A percentile compares a stretch with the other conserved stretches of the same genome.
Conservation (phyloP, 2,888 invertebrate genomes). For the Acrobasis suavella region DNA sequence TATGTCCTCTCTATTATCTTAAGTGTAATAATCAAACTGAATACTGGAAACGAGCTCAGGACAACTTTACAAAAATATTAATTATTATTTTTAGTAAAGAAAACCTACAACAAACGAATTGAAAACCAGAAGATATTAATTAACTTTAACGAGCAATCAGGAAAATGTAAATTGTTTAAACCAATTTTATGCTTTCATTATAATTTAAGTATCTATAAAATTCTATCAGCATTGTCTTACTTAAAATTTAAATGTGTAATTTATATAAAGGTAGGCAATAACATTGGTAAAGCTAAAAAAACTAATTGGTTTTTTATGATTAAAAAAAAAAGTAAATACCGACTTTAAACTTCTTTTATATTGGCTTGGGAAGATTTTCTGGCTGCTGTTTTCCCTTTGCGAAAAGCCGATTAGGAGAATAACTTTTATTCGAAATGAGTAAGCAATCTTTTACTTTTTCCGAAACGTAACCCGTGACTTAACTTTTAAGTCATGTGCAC, state of each 20-base stretch:
- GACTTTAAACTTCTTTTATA: too few species aligned
- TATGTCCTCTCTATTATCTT: too few species aligned
- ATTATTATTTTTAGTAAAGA: background rate
- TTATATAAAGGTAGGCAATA: background rate
- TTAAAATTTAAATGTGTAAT: conserved; percentile 4
- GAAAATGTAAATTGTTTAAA: conserved; percentile 20
- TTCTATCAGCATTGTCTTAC: conserved; percentile 6
- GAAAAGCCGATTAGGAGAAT: too few species aligned
- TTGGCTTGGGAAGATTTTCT: too few species aligned
- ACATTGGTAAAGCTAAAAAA: background rate
- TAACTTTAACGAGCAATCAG: conserved; percentile 18
- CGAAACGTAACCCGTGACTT: too few species aligned
- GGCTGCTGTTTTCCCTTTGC: too few species aligned
- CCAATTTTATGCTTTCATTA: conserved; percentile 18
- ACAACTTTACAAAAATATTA: background rate
- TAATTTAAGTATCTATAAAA: conserved; percentile 7
- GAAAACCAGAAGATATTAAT: conserved; percentile 15
- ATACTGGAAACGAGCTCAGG: background rate
- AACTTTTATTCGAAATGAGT: too few species aligned
- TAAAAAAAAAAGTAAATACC: too few species aligned
- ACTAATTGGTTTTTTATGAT: background rate
- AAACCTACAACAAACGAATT: background rate
- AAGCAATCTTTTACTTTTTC: too few species aligned
- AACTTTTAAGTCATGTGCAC: too few species aligned
- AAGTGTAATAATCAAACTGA: too few species aligned